Evolutionary conservation across 2,888 invertebrate genomes (phyloP), one percentile per base, ranked within the genome.

Genomic region (Papilio protenor): DNA sequence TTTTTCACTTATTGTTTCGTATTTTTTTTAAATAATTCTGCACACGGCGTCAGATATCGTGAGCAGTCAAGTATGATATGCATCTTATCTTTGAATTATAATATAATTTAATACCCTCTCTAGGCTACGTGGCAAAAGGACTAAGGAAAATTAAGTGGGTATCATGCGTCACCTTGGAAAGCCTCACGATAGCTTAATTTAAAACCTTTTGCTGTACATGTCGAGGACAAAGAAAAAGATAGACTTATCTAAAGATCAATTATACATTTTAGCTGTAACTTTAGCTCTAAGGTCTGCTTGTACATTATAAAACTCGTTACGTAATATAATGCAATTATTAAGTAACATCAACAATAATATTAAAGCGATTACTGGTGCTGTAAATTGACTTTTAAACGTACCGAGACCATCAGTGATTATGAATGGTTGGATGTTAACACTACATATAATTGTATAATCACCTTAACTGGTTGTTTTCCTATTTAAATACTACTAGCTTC

Each of bases 111-210:
- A 61, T 61, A 27, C 61, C 57, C 10, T 27, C 14, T 61, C 61
- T 61, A 16, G 61, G 61, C 61, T 69, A 45, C 21, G n/a, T 69
- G 40, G 40, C 45, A 66, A 66, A 66, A 66, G 66, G 66, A 45
- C 21, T 61, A 47, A 74, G 74, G 74, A 64, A 74, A 74, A 66
- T n/a, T 49, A 33, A 69, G 49, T 59, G 59, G 33, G 23, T 57
- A 73, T 64, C 73, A 73, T 47, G 72, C 64, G 57, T 14, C 59
- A 27, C 47, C 75, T 78, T 69, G 64, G 45, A 61, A 72, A 81
- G 78, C 79, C 78, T 79, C 79, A 55, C 21, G 70, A 77, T 80
- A 77, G 77, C 72, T 81, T 80, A 77, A 74, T 81, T 80, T 76
- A 72, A 80, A 33, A 78, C 73, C 73, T 77, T 80, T 77, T 77